These are phyloP conservation scores for Sitobion miscanthi DNA, from an alignment of 1,140 invertebrate genomes.

Conservation along the genomic window DNA sequence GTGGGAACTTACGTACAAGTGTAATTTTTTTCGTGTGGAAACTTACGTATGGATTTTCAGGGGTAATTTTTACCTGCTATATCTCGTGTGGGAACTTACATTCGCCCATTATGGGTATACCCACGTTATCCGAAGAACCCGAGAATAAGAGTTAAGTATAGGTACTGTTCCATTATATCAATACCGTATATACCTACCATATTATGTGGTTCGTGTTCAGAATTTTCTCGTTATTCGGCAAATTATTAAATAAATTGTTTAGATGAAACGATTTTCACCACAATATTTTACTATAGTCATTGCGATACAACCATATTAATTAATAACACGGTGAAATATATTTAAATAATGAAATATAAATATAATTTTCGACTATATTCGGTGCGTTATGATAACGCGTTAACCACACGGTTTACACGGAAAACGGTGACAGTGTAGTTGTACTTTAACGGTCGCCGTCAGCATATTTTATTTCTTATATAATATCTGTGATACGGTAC, in stretches of 20 bases:
- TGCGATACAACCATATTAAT: not conserved
- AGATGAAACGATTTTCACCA: not conserved
- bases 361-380: not conserved
- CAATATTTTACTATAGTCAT: not conserved
- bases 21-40: too few species aligned
- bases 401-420: not conserved
- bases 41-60: too few species aligned
- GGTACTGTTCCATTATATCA: not conserved
- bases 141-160: not conserved
- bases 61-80: too few species aligned
- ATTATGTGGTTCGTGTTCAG: not conserved
- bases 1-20: too few species aligned
- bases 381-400: not conserved
- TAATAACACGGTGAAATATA: not conserved
- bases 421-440: not conserved
- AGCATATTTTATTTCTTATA: not conserved
- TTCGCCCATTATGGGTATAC: not conserved
- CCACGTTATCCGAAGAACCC: not conserved
- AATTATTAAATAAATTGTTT: not conserved
- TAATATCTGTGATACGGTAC: not conserved
- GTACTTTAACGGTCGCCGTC: not conserved
- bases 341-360: too few species aligned
- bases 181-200: not conserved
- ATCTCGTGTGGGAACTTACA: too few species aligned
- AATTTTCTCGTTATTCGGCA: not conserved